Evolutionary conservation across 2,797 vertebrate genomes (phyloP).

Genomic region (Darevskia mixta): DNA sequence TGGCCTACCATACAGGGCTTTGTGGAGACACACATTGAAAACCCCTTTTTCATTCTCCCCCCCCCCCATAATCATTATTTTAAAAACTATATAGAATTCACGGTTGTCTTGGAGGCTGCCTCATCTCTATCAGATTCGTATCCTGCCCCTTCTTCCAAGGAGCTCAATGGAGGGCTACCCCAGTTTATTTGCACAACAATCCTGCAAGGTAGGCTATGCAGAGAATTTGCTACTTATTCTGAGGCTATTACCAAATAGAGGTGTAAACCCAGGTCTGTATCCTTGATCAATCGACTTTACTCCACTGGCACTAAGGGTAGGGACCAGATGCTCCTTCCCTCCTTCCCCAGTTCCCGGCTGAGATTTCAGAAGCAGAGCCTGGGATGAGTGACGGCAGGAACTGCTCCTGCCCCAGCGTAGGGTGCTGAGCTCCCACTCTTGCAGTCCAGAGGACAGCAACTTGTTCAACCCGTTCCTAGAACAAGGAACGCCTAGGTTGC

Average conservation of each 20-base stretch:
- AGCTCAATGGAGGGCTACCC: too few relatives aligned
- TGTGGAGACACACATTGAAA: neutral
- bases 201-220: neutral
- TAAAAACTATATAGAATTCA: neutral
- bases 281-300: neutral
- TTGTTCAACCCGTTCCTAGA: conserved; percentile 18
- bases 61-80: neutral
- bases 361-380: neutral
- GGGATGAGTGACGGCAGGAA: neutral
- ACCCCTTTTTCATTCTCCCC: neutral
- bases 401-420: neutral
- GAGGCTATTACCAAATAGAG: neutral
- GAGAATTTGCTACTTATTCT: neutral
- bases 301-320: too few relatives aligned
- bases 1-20: neutral
- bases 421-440: neutral
- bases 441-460: neutral
- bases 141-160: neutral
- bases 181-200: neutral
- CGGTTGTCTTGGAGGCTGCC: neutral
- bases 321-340: neutral
- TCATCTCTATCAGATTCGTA: neutral
- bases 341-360: too few relatives aligned
- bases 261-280: neutral
- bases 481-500: neutral